A percentile compares a stretch with the other conserved stretches of the same genome.
These are phyloP conservation scores for Sminthurinus aureus DNA, from an alignment of 2,888 invertebrate genomes.

Conservation along the genomic window DNA sequence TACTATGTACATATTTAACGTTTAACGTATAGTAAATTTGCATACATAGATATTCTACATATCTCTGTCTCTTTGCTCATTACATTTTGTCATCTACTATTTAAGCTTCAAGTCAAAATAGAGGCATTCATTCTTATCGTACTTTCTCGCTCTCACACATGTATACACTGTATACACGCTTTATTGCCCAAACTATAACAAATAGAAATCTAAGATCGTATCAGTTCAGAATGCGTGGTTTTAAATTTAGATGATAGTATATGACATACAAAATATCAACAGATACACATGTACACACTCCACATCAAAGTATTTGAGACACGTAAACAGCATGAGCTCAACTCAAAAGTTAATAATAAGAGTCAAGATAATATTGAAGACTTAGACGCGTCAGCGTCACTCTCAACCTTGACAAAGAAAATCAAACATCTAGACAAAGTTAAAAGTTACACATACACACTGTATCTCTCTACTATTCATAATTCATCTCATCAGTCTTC, in stretches of 20 bases:
- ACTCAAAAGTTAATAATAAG: not conserved
- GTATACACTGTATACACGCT: not conserved
- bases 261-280: no score
- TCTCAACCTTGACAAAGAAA: constrained; percentile 17
- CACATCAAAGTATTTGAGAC: not conserved
- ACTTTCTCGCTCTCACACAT: not conserved
- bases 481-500: no score
- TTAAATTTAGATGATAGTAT: constrained; percentile 8
- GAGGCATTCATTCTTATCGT: not conserved
- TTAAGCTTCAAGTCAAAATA: not conserved
- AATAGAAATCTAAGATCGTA: not conserved
- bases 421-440: not conserved
- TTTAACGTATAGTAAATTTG: not conserved
- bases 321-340: not conserved
- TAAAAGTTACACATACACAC: not conserved
- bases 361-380: not conserved
- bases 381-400: not conserved
- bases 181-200: not conserved
- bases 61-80: not conserved
- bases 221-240: not conserved
- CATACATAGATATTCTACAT: not conserved
- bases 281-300: not conserved
- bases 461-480: not conserved
- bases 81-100: not conserved
- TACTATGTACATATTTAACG: not conserved